These are phyloP conservation scores for Temnothorax nylanderi DNA, from an alignment of 1,140 invertebrate species.

Conservation along the genomic window DNA sequence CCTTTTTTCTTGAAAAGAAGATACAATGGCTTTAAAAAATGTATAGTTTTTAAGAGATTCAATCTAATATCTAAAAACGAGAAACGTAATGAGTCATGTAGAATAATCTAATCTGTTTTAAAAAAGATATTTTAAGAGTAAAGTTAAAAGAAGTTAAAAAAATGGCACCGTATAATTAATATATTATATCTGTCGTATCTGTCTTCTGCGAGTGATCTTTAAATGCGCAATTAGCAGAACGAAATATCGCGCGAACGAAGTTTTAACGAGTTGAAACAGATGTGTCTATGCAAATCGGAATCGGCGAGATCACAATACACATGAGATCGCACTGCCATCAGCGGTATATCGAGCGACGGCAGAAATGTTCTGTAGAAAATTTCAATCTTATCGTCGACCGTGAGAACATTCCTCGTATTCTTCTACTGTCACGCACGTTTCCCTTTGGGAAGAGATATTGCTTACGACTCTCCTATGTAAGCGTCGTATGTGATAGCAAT, in stretches of 20 bases:
- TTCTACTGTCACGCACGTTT: conserved; percentile 18
- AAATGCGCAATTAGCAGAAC: background rate
- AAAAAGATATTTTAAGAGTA: background rate
- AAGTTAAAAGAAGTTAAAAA: background rate
- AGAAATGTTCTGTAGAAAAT: conserved; percentile 25
- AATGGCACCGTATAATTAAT: background rate
- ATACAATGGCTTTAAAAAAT: background rate
- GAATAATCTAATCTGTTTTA: background rate
- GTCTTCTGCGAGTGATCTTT: background rate
- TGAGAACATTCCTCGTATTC: conserved; percentile 46
- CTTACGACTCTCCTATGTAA: conserved; percentile 21
- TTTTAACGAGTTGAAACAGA: conserved; percentile 14
- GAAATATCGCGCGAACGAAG: background rate
- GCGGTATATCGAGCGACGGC: background rate
- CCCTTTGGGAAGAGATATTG: conserved; percentile 13
- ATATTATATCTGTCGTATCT: background rate
- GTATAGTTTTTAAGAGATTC: background rate
- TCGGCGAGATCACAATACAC: conserved; percentile 8
- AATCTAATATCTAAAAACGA: background rate
- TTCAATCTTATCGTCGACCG: conserved; percentile 35
- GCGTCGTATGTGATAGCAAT: conserved; percentile 12
- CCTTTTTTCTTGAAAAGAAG: background rate
- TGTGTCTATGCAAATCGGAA: background rate
- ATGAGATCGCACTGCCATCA: background rate
- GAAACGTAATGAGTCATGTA: background rate